These are phyloP conservation scores for Pelodiscus sinensis DNA, from an alignment of 2,113 vertebrate genomes.

Conservation along the genomic window DNA sequence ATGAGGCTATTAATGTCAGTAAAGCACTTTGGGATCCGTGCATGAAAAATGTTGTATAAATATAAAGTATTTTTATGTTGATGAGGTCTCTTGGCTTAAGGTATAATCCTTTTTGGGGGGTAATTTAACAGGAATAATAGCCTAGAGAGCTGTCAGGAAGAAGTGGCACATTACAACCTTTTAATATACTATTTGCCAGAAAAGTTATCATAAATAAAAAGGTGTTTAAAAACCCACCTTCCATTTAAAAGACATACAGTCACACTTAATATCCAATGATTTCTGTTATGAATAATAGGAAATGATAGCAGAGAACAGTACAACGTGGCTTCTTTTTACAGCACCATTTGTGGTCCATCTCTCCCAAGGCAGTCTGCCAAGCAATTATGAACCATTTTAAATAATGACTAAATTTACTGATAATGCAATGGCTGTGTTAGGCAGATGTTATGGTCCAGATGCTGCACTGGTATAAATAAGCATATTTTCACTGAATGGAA, in stretches of 20 bases:
- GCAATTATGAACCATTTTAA: neutral
- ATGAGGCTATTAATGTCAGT: neutral
- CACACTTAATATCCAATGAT: neutral
- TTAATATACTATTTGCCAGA: constrained; percentile 16
- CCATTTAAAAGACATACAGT: neutral
- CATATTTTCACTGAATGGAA: neutral
- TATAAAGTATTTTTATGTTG: constrained; percentile 27
- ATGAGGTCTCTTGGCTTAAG: constrained; percentile 34
- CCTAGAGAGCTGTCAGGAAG: constrained; percentile 12
- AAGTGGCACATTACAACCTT: neutral
- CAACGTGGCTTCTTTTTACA: rapidly evolving
- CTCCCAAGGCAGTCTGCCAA: neutral
- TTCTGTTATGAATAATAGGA: neutral
- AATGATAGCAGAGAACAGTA: neutral
- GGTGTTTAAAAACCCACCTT: constrained; percentile 23
- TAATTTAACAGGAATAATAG: neutral
- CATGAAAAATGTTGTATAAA: neutral
- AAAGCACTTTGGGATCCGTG: neutral
- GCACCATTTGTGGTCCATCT: neutral
- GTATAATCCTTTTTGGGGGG: neutral
- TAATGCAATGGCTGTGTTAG: neutral
- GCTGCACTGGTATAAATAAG: rapidly evolving
- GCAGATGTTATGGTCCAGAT: neutral
- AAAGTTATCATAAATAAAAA: neutral
- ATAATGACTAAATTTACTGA: neutral